A percentile compares a stretch with the other conserved stretches of the same genome.
Conservation (phyloP, 2,797 vertebrate species). For the Lacerta agilis region DNA sequence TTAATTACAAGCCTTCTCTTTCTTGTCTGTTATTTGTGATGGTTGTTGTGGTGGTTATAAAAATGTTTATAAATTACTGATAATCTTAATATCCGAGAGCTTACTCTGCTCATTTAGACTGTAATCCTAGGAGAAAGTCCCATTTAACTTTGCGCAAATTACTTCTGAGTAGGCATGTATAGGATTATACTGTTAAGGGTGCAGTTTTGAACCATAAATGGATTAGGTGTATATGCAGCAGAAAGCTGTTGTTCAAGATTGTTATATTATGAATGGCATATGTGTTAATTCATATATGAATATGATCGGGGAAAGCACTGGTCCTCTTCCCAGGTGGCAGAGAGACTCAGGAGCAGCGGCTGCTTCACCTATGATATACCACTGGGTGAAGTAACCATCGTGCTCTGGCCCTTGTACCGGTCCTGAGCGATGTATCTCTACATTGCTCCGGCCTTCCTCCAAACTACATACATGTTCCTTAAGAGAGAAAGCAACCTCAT, state of each 20-base stretch:
- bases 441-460: too few relatives aligned
- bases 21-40: background rate
- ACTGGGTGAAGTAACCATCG: too few relatives aligned
- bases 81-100: background rate
- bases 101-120: background rate
- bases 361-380: too few relatives aligned
- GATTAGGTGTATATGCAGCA: background rate
- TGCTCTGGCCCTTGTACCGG: too few relatives aligned
- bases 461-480: background rate
- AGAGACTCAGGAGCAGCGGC: too few relatives aligned
- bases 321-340: too few relatives aligned
- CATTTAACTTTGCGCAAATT: too few relatives aligned
- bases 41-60: background rate
- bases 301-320: background rate
- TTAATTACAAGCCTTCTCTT: background rate
- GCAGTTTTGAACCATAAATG: background rate
- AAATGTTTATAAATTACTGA: background rate
- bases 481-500: background rate
- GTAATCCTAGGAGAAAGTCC: too few relatives aligned
- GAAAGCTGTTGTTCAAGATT: background rate
- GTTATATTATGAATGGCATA: background rate
- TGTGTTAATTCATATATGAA: background rate
- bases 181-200: too few relatives aligned
- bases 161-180: too few relatives aligned
- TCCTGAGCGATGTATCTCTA: too few relatives aligned